A percentile compares a stretch with the other conserved stretches of the same genome.
phyloP scores from a whole-genome alignment of 2,888 invertebrate species.

The Andrena flavipes region DNA sequence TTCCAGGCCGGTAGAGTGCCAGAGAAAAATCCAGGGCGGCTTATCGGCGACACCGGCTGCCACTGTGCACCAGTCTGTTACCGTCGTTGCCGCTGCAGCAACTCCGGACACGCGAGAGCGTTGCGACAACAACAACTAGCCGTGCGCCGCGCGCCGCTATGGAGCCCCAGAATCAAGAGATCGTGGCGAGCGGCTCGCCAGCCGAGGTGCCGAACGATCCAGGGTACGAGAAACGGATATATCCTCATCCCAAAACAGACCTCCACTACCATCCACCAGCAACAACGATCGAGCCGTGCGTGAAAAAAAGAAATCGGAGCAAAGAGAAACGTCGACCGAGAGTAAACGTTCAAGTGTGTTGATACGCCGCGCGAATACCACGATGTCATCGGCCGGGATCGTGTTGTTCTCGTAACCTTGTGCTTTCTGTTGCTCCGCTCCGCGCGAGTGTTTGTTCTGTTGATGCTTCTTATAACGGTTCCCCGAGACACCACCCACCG shows the following conservation, averaged over 20 bases:
- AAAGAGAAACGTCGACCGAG: not conserved
- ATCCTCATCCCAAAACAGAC: conserved; percentile 32
- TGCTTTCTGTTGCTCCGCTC: conserved; percentile 63
- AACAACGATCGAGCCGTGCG: conserved; percentile 52
- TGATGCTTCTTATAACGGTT: conserved; percentile 52
- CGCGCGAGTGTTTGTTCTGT: conserved; percentile 66
- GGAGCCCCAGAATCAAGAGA: conserved; percentile 93
- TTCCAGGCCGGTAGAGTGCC: conserved; percentile 20
- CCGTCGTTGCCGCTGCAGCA: conserved; percentile 53
- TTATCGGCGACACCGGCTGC: conserved; percentile 49
- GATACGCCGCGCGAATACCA: conserved; percentile 21
- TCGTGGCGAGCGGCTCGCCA: conserved; percentile 91
- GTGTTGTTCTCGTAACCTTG: conserved; percentile 52
- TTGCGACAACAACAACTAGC: conserved; percentile 69
- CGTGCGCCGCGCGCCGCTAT: conserved; percentile 84
- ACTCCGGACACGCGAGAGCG: conserved; percentile 64
- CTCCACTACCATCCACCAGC: conserved; percentile 64
- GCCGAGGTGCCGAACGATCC: conserved; percentile 98
- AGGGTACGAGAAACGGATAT: conserved; percentile 88
- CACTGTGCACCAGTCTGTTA: conserved; percentile 38
- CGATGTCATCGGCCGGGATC: conserved; percentile 15
- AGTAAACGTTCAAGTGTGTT: conserved; percentile 40
- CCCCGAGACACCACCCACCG: conserved; percentile 16
- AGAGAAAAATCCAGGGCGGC: conserved; percentile 28
- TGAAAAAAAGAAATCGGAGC: conserved; percentile 30